Percentiles rank a stretch among this genome's conserved stretches.
phyloP scores from a whole-genome alignment of 2,888 invertebrate genomes.

The Ormyrus rosae region DNA sequence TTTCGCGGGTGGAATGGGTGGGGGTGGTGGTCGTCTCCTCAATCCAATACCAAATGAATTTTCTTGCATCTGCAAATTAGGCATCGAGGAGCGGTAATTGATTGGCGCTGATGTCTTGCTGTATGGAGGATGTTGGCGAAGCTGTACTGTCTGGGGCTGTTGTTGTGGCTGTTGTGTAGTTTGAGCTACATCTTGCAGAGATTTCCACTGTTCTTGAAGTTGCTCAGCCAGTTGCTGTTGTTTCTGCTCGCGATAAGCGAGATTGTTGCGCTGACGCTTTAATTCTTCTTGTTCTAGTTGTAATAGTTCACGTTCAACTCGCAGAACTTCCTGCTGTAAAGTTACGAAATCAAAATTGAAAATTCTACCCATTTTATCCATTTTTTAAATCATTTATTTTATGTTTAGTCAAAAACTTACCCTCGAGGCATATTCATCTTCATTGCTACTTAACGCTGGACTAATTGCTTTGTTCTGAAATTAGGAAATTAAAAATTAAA shows the following conservation, averaged over 20 bases:
- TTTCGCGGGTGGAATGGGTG: conserved; percentile 79
- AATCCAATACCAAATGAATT: conserved; percentile 65
- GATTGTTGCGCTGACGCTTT: conserved; percentile 84
- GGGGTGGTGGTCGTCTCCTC: conserved; percentile 74
- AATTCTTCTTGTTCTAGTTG: conserved; percentile 88
- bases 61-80: conserved; percentile 78
- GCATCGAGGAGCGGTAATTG: conserved; percentile 79
- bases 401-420: conserved; percentile 61
- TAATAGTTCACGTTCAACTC: conserved; percentile 86
- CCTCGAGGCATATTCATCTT: conserved; percentile 71
- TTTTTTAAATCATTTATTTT: not conserved
- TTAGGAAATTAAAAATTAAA: conserved; percentile 14
- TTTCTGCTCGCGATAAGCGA: conserved; percentile 80
- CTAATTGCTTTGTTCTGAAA: conserved; percentile 66
- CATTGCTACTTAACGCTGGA: conserved; percentile 65
- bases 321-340: conserved; percentile 81
- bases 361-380: not conserved
- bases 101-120: conserved; percentile 75
- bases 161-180: conserved; percentile 60
- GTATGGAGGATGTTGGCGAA: conserved; percentile 2
- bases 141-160: not conserved
- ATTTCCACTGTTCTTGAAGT: conserved; percentile 74
- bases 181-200: conserved; percentile 80
- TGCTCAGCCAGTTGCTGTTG: conserved; percentile 72
- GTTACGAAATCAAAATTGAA: not conserved